These are phyloP conservation scores for Thyatira batis DNA, from an alignment of 2,888 invertebrate species.

Conservation along the genomic window DNA sequence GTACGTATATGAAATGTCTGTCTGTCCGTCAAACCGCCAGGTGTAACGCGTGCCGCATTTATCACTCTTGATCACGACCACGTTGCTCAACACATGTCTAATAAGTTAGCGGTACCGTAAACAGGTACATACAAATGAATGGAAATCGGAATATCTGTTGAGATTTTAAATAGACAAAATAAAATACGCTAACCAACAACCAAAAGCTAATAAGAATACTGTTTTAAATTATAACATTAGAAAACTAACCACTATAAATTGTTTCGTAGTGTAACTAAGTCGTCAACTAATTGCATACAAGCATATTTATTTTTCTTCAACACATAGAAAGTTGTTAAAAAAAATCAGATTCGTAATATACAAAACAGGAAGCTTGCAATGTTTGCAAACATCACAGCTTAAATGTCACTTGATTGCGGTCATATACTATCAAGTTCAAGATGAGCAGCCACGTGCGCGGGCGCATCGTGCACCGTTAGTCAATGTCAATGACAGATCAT, in stretches of 20 bases:
- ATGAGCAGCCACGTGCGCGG: slow-evolving; percentile 49
- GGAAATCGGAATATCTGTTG: slow-evolving; percentile 12
- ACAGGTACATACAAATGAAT: slow-evolving; percentile 18
- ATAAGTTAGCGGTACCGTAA: slow-evolving; percentile 19
- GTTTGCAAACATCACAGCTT: slow-evolving; percentile 29
- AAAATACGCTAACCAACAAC: not conserved
- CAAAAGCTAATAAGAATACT: too few species aligned
- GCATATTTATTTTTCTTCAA: too few species aligned
- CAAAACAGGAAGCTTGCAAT: not conserved
- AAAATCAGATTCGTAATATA: not conserved
- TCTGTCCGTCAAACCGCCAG: slow-evolving; percentile 47
- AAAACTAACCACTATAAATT: too few species aligned
- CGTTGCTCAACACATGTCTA: slow-evolving; percentile 29
- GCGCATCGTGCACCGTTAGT: slow-evolving; percentile 44
- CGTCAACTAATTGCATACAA: too few species aligned
- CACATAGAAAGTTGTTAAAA: too few species aligned
- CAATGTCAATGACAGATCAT: slow-evolving; percentile 68
- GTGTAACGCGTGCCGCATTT: slow-evolving; percentile 46
- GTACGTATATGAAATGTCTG: slow-evolving; percentile 45
- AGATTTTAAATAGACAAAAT: slow-evolving; percentile 1
- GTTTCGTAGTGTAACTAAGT: not conserved
- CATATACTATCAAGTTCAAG: slow-evolving; percentile 69
- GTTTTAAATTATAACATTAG: too few species aligned
- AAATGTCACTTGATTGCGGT: slow-evolving; percentile 52
- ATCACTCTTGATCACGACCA: slow-evolving; percentile 46